Base-by-base conservation (phyloP, 2,113 vertebrate species). In the Haemorhous mexicanus region DNA sequence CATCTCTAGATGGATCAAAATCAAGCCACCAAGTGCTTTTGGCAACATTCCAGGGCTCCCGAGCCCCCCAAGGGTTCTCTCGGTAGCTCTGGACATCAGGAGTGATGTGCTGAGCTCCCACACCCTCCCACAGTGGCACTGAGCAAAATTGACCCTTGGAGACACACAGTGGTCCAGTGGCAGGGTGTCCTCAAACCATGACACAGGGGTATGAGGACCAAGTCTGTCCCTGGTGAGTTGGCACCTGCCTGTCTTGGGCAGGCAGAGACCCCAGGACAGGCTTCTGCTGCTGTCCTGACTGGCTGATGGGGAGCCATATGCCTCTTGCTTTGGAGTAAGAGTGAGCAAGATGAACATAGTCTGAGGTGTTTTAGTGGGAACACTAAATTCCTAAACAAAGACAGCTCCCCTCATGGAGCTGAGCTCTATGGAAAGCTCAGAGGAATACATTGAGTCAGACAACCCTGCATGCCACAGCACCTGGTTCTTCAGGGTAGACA, bases 191-290 rank as follows among this genome's bases (percentile, higher is more conserved):
- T n/a, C n/a, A n/a, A n/a, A n/a, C n/a, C n/a, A n/a, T n/a, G n/a
- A n/a, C n/a, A n/a, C n/a, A n/a, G 37, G 22, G 33, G 27, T 72
- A 73, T 4, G 39, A 85, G 55, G 49, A 74, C 17, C 0, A 0
- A n/a, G 17, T 58, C 56, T 63, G 75, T 43, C 75, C 27, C 35
- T 44, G 11, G 22, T 50, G 32, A 63, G 10, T 1, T 63, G 39
- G 18, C 44, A 67, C 22, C 47, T 72, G 32, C 43, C 26, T 53
- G n/a, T 35, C 56, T 22, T 20, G 27, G 27, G 47, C 30, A 72
- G 52, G 62, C 72, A 84, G 47, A 91, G 24, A 41, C n/a, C 6
- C 67, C 43, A 28, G 26, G 53, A 61, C 23, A 77, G 68, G 43
- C 30, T 66, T 56, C 86, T 82, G 41, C 61, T 85, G 41, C 66